These are phyloP conservation scores for Tachina lurida DNA, from an alignment of 2,888 invertebrate species.

Conservation along the genomic window DNA sequence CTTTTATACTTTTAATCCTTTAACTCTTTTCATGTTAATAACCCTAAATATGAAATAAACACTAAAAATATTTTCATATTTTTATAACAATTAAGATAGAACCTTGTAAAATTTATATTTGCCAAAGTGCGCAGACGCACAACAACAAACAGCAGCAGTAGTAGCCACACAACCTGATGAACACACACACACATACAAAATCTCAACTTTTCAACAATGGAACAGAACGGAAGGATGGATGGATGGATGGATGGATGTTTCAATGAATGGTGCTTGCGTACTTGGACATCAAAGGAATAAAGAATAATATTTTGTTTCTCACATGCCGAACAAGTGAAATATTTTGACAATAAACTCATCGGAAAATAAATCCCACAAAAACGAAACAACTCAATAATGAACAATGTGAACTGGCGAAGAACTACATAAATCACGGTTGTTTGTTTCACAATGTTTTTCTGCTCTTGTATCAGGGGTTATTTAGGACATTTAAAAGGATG, in stretches of 20 bases:
- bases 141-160: not conserved
- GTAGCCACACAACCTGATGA: not conserved
- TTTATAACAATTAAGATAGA: conserved; percentile 59
- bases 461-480: conserved; percentile 67
- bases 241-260: conserved; percentile 5
- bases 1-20: conserved; percentile 50
- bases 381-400: conserved; percentile 14
- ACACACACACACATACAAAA: conserved; percentile 56
- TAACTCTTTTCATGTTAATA: conserved; percentile 65
- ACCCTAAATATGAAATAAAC: conserved; percentile 66
- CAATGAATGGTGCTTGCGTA: not conserved
- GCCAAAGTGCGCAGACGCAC: conserved; percentile 73
- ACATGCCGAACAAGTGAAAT: conserved; percentile 64
- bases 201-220: conserved; percentile 43
- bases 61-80: conserved; percentile 61
- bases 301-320: conserved; percentile 46
- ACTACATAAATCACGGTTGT: conserved; percentile 27
- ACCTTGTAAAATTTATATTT: conserved; percentile 44
- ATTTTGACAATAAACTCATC: conserved; percentile 53
- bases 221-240: not conserved
- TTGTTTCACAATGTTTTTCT: conserved; percentile 45
- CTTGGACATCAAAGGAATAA: conserved; percentile 58
- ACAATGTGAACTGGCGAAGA: conserved; percentile 15
- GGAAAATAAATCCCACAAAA: conserved; percentile 44
- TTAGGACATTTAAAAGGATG: conserved; percentile 54